Percentiles rank a stretch among this genome's conserved stretches.
Evolutionary conservation across 2,113 vertebrate species (phyloP).

Genomic region (Thermophis baileyi): DNA sequence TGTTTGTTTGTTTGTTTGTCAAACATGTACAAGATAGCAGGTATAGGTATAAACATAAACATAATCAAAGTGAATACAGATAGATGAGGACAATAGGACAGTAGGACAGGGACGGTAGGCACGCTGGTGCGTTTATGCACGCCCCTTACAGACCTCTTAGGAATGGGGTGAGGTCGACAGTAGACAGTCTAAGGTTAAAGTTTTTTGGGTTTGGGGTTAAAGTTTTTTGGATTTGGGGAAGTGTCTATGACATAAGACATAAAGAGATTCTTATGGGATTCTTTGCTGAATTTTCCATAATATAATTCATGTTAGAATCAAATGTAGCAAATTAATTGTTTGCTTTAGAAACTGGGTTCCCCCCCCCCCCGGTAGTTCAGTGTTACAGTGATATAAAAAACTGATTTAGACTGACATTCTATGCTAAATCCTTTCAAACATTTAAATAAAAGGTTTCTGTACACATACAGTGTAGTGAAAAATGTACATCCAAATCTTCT

Average conservation of each 20-base stretch:
- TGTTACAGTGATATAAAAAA: constrained; percentile 36
- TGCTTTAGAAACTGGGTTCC: constrained; percentile 13
- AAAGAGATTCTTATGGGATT: not conserved
- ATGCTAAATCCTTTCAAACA: constrained; percentile 24
- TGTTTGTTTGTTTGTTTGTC: too few species aligned
- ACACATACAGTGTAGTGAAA: constrained; percentile 1
- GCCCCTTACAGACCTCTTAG: too few species aligned
- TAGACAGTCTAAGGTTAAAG: too few species aligned
- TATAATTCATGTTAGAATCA: not conserved
- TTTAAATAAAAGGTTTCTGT: constrained; percentile 1
- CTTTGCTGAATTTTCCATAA: not conserved
- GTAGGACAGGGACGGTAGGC: too few species aligned
- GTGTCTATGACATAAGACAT: not conserved
- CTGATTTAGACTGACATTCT: constrained; percentile 32
- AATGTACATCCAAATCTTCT: constrained; percentile 29
- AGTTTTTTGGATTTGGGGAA: too few species aligned
- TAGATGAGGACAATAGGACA: too few species aligned
- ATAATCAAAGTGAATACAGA: too few species aligned
- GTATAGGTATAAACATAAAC: too few species aligned
- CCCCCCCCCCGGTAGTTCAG: constrained; percentile 31
- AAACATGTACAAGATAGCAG: too few species aligned
- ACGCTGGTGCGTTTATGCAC: too few species aligned
- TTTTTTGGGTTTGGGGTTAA: too few species aligned
- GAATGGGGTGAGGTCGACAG: too few species aligned
- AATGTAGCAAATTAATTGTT: not conserved